A percentile compares a stretch with the other conserved stretches of the same genome.
Evolutionary conservation across 2,797 vertebrate genomes (phyloP).

Genomic region (Ibycter americanus): DNA sequence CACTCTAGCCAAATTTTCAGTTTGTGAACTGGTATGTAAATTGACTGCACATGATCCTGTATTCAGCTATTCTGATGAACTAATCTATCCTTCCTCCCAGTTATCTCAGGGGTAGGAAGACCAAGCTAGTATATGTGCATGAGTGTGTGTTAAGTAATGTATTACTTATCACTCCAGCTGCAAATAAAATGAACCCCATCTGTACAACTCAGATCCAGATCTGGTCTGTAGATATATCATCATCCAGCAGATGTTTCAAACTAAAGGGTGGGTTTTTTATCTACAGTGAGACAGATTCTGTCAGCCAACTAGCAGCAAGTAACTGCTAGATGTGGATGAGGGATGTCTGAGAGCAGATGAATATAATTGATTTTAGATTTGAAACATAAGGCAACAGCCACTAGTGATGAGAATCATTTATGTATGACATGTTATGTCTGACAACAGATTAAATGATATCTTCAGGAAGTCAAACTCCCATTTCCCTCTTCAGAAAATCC

Average conservation of each 20-base stretch:
- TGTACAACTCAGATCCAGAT: neutral
- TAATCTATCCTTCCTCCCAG: neutral
- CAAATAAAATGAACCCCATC: neutral
- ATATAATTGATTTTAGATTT: neutral
- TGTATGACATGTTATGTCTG: neutral
- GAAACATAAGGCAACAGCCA: neutral
- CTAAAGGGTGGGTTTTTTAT: neutral
- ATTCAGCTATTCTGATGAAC: neutral
- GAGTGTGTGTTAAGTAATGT: neutral
- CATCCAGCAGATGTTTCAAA: neutral
- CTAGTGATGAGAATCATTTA: neutral
- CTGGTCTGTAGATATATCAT: neutral
- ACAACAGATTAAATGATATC: neutral
- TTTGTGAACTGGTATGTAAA: neutral
- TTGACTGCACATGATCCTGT: neutral
- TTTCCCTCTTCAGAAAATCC: neutral
- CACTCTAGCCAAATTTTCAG: neutral
- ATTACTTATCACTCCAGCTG: neutral
- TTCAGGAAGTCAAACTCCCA: neutral
- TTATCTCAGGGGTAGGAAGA: neutral
- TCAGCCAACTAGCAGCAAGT: neutral
- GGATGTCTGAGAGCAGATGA: neutral
- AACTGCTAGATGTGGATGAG: neutral
- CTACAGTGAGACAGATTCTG: neutral
- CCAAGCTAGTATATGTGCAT: neutral